Percentiles rank a stretch among this genome's conserved stretches.
phyloP scores from a whole-genome alignment of 2,888 invertebrate genomes.

The Catocala sponsa region DNA sequence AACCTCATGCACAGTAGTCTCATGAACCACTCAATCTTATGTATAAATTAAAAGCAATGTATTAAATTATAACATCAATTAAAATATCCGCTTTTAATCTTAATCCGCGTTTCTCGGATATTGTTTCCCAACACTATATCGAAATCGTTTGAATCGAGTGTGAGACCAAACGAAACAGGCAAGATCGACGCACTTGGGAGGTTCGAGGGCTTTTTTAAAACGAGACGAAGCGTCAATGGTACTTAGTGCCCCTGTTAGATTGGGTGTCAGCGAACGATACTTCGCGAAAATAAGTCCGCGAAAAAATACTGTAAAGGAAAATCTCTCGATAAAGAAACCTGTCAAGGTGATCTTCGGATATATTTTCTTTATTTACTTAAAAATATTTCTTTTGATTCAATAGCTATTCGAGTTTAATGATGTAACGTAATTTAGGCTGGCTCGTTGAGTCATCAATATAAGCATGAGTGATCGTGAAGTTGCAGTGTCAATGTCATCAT shows the following conservation, averaged over 20 bases:
- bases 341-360: not conserved
- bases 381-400: no score
- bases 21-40: no score
- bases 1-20: no score
- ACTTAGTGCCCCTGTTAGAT: slow-evolving; percentile 57
- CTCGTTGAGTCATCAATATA: no score
- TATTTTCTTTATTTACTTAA: no score
- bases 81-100: no score
- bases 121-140: slow-evolving; percentile 25
- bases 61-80: no score
- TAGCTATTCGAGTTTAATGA: no score
- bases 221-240: slow-evolving; percentile 58
- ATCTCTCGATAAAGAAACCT: slow-evolving; percentile 5
- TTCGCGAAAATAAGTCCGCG: slow-evolving; percentile 27
- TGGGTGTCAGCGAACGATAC: slow-evolving; percentile 35
- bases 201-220: slow-evolving; percentile 54
- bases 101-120: slow-evolving; percentile 6
- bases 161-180: slow-evolving; percentile 49
- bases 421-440: no score
- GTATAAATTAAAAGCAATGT: no score
- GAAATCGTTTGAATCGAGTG: slow-evolving; percentile 45
- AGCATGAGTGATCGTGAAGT: no score
- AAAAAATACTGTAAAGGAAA: slow-evolving; percentile 15
- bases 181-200: slow-evolving; percentile 54
- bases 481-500: no score